phyloP scores from a whole-genome alignment of 2,888 invertebrate species.

The Cactoblastis cactorum region DNA sequence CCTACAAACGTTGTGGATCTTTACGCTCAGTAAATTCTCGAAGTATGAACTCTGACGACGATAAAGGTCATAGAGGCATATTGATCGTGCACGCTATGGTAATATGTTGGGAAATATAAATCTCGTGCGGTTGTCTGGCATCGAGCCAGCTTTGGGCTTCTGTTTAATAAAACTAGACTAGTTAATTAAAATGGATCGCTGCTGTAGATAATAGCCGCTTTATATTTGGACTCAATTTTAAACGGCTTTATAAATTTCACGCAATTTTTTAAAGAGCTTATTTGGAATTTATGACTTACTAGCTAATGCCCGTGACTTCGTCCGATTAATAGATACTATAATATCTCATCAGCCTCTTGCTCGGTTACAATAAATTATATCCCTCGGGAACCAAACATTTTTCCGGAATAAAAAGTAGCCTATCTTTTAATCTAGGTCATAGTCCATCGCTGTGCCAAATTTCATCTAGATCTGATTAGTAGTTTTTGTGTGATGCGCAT shows the following conservation, averaged over 20 bases:
- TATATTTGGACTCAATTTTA: conserved; percentile 5
- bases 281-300: not conserved
- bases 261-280: not conserved
- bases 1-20: conserved; percentile 19
- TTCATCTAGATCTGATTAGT: too few species aligned
- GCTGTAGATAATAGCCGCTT: conserved; percentile 14
- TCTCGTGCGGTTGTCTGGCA: conserved; percentile 55
- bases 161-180: conserved; percentile 43
- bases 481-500: too few species aligned
- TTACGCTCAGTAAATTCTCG: conserved; percentile 31
- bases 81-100: conserved; percentile 40
- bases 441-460: too few species aligned
- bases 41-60: conserved; percentile 23
- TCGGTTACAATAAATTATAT: too few species aligned
- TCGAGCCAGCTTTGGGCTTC: conserved; percentile 41
- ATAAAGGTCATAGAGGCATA: conserved; percentile 36
- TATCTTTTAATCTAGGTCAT: too few species aligned
- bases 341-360: too few species aligned
- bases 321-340: too few species aligned
- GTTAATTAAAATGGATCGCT: conserved; percentile 36
- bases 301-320: too few species aligned
- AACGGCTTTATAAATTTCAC: not conserved
- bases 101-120: conserved; percentile 51
- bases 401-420: too few species aligned
- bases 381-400: too few species aligned